Conservation (phyloP, 1,140 invertebrate genomes). For the Plectus sambesii region DNA sequence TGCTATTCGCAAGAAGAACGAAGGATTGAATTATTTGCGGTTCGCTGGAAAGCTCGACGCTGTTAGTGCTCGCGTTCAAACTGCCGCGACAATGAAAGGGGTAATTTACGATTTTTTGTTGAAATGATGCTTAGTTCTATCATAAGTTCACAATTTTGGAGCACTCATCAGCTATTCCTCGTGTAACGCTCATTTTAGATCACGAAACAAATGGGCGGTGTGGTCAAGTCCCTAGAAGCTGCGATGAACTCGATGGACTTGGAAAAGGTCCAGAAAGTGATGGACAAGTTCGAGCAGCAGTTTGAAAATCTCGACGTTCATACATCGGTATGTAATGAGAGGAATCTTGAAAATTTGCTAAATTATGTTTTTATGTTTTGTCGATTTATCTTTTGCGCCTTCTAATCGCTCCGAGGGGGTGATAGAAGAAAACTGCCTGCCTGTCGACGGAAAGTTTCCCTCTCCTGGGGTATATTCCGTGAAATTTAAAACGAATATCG, state of each 20-base stretch:
- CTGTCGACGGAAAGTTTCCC: too few relatives aligned
- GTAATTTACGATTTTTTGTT: slow-evolving; percentile 37
- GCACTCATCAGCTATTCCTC: background rate
- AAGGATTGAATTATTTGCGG: slow-evolving; percentile 53
- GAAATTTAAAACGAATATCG: too few relatives aligned
- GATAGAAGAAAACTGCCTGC: too few relatives aligned
- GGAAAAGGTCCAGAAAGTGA: slow-evolving; percentile 52
- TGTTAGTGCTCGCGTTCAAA: slow-evolving; percentile 52
- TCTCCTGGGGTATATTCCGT: too few relatives aligned
- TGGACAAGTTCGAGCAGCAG: slow-evolving; percentile 56
- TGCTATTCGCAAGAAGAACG: slow-evolving; percentile 53
- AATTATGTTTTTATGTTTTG: background rate
- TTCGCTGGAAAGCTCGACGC: slow-evolving; percentile 54
- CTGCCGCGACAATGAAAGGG: slow-evolving; percentile 52
- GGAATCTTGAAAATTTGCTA: background rate
- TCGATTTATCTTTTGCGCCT: too few relatives aligned
- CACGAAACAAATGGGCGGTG: slow-evolving; percentile 52
- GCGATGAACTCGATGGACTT: slow-evolving; percentile 55
- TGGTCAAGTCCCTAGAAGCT: slow-evolving; percentile 53
- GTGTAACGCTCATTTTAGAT: slow-evolving; percentile 46
- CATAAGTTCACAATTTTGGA: too few relatives aligned
- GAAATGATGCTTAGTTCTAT: too few relatives aligned
- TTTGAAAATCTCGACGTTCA: slow-evolving; percentile 56
- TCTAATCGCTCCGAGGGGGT: too few relatives aligned
- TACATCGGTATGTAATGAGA: slow-evolving; percentile 51